Base-by-base conservation (phyloP, 2,888 invertebrate genomes). In the Ischnus inquisitorius region DNA sequence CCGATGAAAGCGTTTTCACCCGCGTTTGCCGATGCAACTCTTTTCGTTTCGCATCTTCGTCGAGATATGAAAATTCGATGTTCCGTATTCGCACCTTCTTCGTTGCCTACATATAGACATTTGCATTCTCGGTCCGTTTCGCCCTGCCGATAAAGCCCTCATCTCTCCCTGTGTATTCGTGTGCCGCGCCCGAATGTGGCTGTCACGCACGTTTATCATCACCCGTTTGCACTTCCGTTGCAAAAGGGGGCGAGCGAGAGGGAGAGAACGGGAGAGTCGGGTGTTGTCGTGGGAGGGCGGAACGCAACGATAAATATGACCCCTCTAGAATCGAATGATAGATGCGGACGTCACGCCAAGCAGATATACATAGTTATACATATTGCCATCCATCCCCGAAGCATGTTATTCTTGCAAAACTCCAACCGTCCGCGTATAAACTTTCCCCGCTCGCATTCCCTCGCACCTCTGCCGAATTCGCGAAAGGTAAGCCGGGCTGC, bases 121-220 rank as follows among this genome's bases (percentile, higher is more conserved):
- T 79, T 79, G 79, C 57, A 67, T 79, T 83, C 60, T 48, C 65
- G 72, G 39, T 64, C 48, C 68, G 82, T 76, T 76, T 79, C 57
- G 65, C 54, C 62, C 65, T 79, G 12, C 75, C 75, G 19, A 64
- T 62, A 60, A 60, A 72, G 25, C 74, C 64, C 41, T 57, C 57
- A 19, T 60, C 60, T 28, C 8, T 60, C 60, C 16, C 8, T 25
- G 19, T 51, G 39, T 39, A 64, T 64, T 14, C 41, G 8, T n/a
- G n/a, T 19, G 46, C 57, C 28, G 51, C 51, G 41, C 5, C 60
- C 46, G 22, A 46, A 71, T 74, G 60, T 48, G 74, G 34, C 51
- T 69, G 74, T 69, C 79, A 69, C 79, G 82, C 78, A 74, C 79
- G 78, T 83, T 83, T 79, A 75, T 83, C 82, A 83, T 83, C 79